These are phyloP conservation scores for Lepidocyrtinus sp. DNA, from an alignment of 2,888 invertebrate species.

Conservation along the genomic window DNA sequence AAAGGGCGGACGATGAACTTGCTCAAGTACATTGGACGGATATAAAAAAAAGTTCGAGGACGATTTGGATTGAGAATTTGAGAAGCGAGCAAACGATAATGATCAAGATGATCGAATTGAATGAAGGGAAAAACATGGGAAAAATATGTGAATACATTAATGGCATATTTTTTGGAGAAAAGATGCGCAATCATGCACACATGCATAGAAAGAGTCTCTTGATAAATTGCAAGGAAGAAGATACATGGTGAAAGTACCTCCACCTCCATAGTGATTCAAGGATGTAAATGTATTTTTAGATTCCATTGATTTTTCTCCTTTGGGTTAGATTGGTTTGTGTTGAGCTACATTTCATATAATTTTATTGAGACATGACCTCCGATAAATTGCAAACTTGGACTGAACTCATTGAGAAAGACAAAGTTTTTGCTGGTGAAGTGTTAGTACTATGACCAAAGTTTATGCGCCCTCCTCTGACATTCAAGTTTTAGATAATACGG, in stretches of 20 bases:
- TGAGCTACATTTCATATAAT: too few relatives aligned
- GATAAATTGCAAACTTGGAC: too few relatives aligned
- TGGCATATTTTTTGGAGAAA: not conserved
- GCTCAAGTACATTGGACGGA: conserved; percentile 48
- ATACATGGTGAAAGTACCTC: not conserved
- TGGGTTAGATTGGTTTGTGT: too few relatives aligned
- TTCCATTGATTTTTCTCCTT: not conserved
- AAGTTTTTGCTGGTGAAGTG: too few relatives aligned
- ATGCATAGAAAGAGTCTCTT: not conserved
- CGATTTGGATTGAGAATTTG: not conserved
- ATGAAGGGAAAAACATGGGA: not conserved
- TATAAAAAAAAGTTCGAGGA: not conserved
- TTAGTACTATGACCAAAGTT: too few relatives aligned
- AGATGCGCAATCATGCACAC: not conserved
- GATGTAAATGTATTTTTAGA: not conserved
- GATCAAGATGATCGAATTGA: conserved; percentile 35
- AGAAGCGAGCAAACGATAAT: conserved; percentile 20
- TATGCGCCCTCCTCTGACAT: too few relatives aligned
- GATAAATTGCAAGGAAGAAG: too few relatives aligned
- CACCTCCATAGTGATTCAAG: not conserved
- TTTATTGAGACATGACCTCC: too few relatives aligned
- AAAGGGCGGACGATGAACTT: conserved; percentile 59
- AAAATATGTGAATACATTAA: not conserved
- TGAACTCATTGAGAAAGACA: too few relatives aligned
- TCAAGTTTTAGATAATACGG: too few relatives aligned